These are phyloP conservation scores for Phylloscopus collybita DNA, from an alignment of 2,797 vertebrate species.

Conservation along the genomic window DNA sequence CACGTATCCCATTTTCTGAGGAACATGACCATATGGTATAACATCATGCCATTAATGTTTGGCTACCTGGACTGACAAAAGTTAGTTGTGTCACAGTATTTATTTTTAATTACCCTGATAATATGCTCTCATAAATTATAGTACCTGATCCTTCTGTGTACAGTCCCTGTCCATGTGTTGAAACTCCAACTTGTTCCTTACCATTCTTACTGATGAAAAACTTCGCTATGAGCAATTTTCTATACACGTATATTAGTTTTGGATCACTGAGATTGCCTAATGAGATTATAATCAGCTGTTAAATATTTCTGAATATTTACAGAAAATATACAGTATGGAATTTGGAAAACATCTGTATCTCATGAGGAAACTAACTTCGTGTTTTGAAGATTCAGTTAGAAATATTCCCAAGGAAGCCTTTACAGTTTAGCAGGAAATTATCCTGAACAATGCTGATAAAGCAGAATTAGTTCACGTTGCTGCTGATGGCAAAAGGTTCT, in stretches of 20 bases:
- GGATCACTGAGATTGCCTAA: background rate
- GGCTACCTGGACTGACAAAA: background rate
- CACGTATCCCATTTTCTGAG: background rate
- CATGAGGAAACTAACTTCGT: background rate
- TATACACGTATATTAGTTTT: background rate
- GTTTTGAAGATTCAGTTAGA: background rate
- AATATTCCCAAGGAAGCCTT: background rate
- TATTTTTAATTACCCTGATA: background rate
- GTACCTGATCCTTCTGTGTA: background rate
- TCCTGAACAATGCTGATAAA: background rate
- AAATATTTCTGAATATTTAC: background rate
- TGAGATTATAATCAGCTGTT: background rate
- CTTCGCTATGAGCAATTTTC: background rate
- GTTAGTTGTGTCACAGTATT: background rate
- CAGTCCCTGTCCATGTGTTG: background rate
- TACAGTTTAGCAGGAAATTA: background rate
- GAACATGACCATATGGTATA: background rate
- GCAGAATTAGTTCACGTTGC: background rate
- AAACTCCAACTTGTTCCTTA: background rate
- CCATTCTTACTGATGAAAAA: background rate
- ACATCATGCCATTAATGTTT: background rate
- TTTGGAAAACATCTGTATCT: background rate
- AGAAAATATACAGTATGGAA: background rate
- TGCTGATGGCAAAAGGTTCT: background rate
- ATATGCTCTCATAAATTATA: background rate